Evolutionary conservation across 2,797 vertebrate species (phyloP), one percentile per base, ranked within the genome.

Genomic region (Etheostoma nigrum): DNA sequence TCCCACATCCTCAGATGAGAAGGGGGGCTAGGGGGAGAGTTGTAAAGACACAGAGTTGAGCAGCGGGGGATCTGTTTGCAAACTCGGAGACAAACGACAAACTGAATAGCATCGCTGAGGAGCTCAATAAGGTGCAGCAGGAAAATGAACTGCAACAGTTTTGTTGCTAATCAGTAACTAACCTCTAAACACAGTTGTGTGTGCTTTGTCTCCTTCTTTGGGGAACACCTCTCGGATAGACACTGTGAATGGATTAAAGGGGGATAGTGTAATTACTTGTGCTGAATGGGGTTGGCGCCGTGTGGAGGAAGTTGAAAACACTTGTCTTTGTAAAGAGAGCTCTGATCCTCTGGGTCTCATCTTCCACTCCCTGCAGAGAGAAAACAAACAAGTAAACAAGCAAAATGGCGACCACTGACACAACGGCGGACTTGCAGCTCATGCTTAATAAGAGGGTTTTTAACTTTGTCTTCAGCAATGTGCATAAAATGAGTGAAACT

Each of bases 71-170:
- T 79, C 83, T 91, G 91, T 92, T 91, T 91, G 91, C 83, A 77
- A 88, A 91, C 89, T 86, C 76, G 2, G 71, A 88, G 88, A 93
- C 91, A 91, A 92, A 89, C 82, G 81, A 67, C 30, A 0, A 83
- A 77, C 23, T 91, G 91, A 93, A 93, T 86, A 62, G 91, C 89
- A 78, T 84, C 51, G 21, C 78, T 21, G 86, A 83, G 55, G 58
- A 87, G 85, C 81, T 90, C 90, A 89, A 92, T 90, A 91, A 86
- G 91, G 87, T 90, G 84, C 82, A 53, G 83, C 86, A 71, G 78
- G 76, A 88, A 92, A 91, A 94, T 92, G 84, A 91, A 91, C 85
- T 91, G 91, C 84, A 82, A 87, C 88, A 91, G 87, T 88, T 91
- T 88, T 66, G 77, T 70, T 70, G 85, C 91, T 91, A 93, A 93